phyloP scores from a whole-genome alignment of 2,888 invertebrate genomes.

The Sepioteuthis lessoniana region DNA sequence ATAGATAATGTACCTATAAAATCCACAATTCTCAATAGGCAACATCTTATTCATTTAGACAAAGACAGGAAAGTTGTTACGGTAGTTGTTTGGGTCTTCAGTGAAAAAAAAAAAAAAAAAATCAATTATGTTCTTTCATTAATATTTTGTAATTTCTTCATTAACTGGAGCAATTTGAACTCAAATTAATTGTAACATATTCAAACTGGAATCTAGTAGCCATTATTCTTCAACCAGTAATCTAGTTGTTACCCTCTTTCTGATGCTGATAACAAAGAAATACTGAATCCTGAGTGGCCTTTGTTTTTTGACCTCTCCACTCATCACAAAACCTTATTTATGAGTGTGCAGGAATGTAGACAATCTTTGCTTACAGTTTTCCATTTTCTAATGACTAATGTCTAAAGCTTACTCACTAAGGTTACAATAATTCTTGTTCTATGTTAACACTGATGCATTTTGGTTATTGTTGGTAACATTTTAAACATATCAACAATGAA shows the following conservation, averaged over 20 bases:
- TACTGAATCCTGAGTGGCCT: neutral
- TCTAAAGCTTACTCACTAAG: neutral
- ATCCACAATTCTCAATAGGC: too few relatives aligned
- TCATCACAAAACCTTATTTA: neutral
- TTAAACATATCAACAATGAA: neutral
- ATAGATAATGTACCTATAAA: too few relatives aligned
- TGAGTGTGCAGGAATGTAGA: neutral
- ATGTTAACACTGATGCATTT: neutral
- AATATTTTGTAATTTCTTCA: too few relatives aligned
- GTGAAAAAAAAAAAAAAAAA: too few relatives aligned
- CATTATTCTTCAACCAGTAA: neutral
- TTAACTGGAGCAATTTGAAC: too few relatives aligned
- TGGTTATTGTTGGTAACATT: neutral
- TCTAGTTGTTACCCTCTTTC: neutral
- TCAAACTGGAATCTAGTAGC: neutral
- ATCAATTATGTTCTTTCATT: too few relatives aligned
- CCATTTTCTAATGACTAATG: neutral
- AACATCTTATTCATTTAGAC: too few relatives aligned
- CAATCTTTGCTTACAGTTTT: neutral
- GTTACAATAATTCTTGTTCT: neutral
- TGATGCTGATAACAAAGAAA: too few relatives aligned
- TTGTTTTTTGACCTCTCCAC: neutral
- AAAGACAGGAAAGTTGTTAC: too few relatives aligned
- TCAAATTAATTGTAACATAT: too few relatives aligned
- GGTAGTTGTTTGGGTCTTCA: too few relatives aligned